phyloP scores from a whole-genome alignment of 2,113 vertebrate species.

The Holacanthus passer region DNA sequence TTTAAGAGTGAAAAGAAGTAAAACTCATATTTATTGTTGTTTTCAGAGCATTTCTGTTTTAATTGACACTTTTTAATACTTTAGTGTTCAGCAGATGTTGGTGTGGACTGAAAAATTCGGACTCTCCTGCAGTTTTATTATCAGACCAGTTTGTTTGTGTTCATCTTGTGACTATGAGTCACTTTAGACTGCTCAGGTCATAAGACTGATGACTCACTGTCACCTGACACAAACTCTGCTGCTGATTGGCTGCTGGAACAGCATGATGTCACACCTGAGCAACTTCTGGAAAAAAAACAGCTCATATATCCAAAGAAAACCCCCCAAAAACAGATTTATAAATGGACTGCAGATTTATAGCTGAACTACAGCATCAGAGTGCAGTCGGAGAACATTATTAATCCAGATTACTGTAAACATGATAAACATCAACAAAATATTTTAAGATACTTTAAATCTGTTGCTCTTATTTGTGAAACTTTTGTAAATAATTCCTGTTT shows the following conservation, averaged over 20 bases:
- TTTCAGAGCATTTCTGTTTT: not conserved
- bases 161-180: constrained; percentile 50
- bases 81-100: not conserved
- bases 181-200: constrained; percentile 24
- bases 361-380: too few species aligned
- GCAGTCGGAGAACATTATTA: too few species aligned
- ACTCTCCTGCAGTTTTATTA: not conserved
- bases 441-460: too few species aligned
- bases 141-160: not conserved
- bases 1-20: too few species aligned
- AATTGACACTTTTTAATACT: too few species aligned
- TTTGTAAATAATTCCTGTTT: too few species aligned
- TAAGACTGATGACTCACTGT: constrained; percentile 64
- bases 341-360: too few species aligned
- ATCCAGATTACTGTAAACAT: too few species aligned
- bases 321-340: too few species aligned
- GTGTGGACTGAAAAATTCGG: not conserved
- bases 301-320: too few species aligned
- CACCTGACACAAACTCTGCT: constrained; percentile 57
- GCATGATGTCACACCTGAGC: not conserved
- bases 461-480: too few species aligned
- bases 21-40: not conserved
- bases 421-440: too few species aligned
- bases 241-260: constrained; percentile 40
- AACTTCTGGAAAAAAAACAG: constrained; percentile 3